Conservation (phyloP, 1,140 invertebrate species). For the Frieseomelitta varia region DNA sequence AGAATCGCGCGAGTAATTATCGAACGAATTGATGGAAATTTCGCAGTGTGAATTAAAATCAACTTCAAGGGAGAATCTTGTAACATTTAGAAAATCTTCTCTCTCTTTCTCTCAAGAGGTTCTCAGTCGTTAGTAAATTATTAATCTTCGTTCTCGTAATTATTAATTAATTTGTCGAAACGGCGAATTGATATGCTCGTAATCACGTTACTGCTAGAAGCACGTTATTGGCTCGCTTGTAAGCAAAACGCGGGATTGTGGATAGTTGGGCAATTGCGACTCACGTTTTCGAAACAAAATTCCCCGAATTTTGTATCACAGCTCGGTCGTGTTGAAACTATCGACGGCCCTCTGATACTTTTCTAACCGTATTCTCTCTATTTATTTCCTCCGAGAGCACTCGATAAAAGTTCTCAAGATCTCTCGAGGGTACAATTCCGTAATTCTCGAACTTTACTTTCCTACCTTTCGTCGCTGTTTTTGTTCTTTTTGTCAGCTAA, state of each 20-base stretch:
- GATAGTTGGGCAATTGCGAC: neutral
- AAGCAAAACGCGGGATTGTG: no score
- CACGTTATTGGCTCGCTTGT: no score
- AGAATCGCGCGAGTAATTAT: neutral
- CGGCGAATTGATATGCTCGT: no score
- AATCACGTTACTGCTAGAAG: no score
- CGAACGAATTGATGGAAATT: neutral
- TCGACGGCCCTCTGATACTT: neutral
- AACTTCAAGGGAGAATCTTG: neutral
- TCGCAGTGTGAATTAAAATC: neutral
- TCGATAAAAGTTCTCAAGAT: neutral
- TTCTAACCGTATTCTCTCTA: neutral
- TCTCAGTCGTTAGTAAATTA: neutral
- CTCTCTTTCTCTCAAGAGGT: no score
- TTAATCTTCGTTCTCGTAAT: slow-evolving; percentile 11
- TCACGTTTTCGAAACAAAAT: neutral
- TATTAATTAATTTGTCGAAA: slow-evolving; percentile 1
- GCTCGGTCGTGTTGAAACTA: neutral
- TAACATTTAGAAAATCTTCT: no score
- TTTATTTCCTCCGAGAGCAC: neutral
- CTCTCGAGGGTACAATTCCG: neutral
- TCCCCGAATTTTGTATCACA: no score
- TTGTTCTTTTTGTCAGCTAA: neutral
- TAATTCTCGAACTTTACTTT: neutral
- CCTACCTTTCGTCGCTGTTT: neutral